These are phyloP conservation scores for Pempheris klunzingeri DNA, from an alignment of 2,797 vertebrate species.

Conservation along the genomic window DNA sequence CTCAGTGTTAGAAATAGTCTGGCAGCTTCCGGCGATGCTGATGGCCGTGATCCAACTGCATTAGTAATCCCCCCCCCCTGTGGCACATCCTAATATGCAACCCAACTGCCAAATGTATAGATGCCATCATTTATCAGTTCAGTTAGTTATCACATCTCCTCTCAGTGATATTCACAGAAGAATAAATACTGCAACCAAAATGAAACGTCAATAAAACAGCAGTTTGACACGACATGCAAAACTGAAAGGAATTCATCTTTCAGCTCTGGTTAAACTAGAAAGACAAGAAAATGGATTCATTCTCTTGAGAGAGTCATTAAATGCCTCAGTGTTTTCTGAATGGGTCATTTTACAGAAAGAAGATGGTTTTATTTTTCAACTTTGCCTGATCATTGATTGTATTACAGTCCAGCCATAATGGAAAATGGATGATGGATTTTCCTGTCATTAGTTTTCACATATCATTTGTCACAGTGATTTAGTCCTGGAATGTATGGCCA, in stretches of 20 bases:
- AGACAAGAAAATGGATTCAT: not conserved
- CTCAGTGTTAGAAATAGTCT: conserved; percentile 10
- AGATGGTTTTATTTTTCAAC: not conserved
- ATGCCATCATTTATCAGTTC: not conserved
- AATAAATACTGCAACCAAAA: not conserved
- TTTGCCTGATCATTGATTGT: not conserved
- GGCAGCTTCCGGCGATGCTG: conserved; percentile 26
- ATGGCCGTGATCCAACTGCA: conserved; percentile 30
- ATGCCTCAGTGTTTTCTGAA: not conserved
- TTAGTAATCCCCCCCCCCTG: conserved; percentile 37
- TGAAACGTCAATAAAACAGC: not conserved
- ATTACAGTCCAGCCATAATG: not conserved
- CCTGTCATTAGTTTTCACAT: not conserved
- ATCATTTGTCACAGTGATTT: not conserved
- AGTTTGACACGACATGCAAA: too few relatives aligned
- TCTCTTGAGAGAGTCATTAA: not conserved
- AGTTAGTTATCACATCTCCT: not conserved
- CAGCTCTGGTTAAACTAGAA: not conserved
- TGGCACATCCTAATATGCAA: conserved; percentile 24
- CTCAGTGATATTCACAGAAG: not conserved
- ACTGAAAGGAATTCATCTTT: not conserved
- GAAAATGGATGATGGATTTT: not conserved
- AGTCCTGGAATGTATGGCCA: not conserved
- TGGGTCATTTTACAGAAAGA: not conserved
- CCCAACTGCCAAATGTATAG: conserved; percentile 35